A percentile compares a stretch with the other conserved stretches of the same genome.
These are phyloP conservation scores for Atlantisia rogersi DNA, from an alignment of 2,113 vertebrate species.

Conservation along the genomic window DNA sequence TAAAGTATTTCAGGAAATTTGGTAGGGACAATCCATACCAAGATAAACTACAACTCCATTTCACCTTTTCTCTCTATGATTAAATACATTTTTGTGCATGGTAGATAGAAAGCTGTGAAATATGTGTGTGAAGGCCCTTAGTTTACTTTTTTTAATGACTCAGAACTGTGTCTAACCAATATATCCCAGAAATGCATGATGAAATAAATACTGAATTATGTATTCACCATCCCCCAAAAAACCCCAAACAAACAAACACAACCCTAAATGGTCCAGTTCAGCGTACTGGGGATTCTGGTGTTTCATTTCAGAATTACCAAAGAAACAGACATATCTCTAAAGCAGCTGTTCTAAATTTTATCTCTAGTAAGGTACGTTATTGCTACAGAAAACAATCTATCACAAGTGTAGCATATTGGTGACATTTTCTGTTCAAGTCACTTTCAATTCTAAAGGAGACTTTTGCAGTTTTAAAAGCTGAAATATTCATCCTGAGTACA, in stretches of 20 bases:
- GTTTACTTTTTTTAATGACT: background rate
- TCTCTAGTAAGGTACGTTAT: background rate
- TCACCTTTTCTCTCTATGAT: background rate
- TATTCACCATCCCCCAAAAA: background rate
- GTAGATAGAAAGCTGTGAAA: background rate
- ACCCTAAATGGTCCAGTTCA: background rate
- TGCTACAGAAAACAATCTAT: background rate
- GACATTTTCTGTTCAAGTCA: background rate
- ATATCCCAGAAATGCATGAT: background rate
- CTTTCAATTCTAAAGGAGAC: background rate
- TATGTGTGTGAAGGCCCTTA: background rate
- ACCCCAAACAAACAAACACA: background rate
- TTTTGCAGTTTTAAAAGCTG: background rate
- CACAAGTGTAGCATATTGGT: fast-evolving
- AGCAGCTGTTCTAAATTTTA: background rate
- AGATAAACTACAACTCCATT: background rate
- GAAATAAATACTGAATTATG: background rate
- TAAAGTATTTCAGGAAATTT: background rate
- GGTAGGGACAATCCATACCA: fast-evolving
- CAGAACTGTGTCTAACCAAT: background rate
- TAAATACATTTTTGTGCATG: background rate
- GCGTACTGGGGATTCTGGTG: background rate
- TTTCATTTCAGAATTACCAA: background rate
- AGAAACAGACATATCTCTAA: background rate
- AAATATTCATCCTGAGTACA: background rate